Evolutionary conservation across 2,113 vertebrate species (phyloP).

Genomic region (Scopus umbretta): DNA sequence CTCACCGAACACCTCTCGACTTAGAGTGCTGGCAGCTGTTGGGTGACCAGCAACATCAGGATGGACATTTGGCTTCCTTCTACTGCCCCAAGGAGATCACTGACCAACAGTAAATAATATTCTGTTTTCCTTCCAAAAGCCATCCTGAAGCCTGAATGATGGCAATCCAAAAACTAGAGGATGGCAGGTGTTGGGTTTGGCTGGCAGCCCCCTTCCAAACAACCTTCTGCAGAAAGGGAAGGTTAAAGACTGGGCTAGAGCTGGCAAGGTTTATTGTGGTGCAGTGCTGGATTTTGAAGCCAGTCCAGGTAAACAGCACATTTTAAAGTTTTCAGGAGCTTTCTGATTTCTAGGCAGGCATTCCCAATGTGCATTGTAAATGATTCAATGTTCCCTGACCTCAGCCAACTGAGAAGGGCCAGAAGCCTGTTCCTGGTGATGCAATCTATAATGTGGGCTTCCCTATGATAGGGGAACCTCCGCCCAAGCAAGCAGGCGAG

Average conservation of each 20-base stretch:
- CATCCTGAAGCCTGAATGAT: neutral
- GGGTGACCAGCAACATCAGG: neutral
- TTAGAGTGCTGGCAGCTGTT: neutral
- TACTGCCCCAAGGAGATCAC: neutral
- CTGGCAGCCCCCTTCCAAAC: neutral
- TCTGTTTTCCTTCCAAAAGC: neutral
- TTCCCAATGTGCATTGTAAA: neutral
- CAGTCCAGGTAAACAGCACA: neutral
- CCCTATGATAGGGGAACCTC: neutral
- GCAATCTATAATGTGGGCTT: neutral
- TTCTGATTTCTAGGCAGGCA: conserved; percentile 16
- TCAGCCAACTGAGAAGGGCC: neutral
- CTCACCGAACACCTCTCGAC: neutral
- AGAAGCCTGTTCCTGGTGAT: neutral
- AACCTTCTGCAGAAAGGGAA: conserved; percentile 34
- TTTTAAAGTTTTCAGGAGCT: conserved; percentile 28
- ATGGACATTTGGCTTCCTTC: neutral
- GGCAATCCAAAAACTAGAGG: conserved; percentile 29
- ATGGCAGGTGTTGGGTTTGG: conserved; percentile 48
- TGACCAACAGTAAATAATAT: neutral
- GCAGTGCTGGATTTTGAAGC: neutral
- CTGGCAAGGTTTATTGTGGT: neutral
- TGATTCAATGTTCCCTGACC: neutral
- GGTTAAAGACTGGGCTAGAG: conserved; percentile 33
- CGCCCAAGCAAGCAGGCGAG: neutral